Percentiles rank a stretch among this genome's conserved stretches.
These are phyloP conservation scores for Dasyurus viverrinus DNA, from an alignment of 2,113 vertebrate genomes.

Conservation along the genomic window DNA sequence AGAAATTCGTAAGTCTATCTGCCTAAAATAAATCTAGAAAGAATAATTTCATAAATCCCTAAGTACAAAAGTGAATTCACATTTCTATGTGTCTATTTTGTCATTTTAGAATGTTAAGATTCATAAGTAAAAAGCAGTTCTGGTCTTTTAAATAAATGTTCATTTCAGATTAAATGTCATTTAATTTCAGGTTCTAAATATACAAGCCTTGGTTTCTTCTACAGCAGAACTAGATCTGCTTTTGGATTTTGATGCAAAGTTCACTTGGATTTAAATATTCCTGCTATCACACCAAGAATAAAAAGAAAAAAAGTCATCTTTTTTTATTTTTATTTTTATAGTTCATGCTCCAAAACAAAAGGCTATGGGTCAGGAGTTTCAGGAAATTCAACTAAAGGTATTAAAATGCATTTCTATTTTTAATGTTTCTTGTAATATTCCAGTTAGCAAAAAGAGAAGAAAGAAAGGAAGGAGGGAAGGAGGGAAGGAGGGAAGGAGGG, in stretches of 20 bases:
- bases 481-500: no score
- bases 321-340: conserved; percentile 28
- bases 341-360: conserved; percentile 66
- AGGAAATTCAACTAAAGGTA: conserved; percentile 66
- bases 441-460: background rate
- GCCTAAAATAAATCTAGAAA: background rate
- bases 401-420: conserved; percentile 28
- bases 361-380: conserved; percentile 55
- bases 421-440: background rate
- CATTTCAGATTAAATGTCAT: conserved; percentile 21
- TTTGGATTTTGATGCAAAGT: background rate
- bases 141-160: background rate
- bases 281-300: background rate
- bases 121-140: background rate
- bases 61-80: background rate
- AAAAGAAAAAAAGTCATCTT: background rate
- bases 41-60: background rate
- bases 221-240: conserved; percentile 5
- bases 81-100: background rate
- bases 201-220: conserved; percentile 20
- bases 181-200: conserved; percentile 3
- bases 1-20: background rate
- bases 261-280: conserved; percentile 4
- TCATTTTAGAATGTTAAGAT: conserved; percentile 4
- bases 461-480: no score